Evolutionary conservation across 2,113 vertebrate species (phyloP).

Genomic region (Pachyramphus minor): DNA sequence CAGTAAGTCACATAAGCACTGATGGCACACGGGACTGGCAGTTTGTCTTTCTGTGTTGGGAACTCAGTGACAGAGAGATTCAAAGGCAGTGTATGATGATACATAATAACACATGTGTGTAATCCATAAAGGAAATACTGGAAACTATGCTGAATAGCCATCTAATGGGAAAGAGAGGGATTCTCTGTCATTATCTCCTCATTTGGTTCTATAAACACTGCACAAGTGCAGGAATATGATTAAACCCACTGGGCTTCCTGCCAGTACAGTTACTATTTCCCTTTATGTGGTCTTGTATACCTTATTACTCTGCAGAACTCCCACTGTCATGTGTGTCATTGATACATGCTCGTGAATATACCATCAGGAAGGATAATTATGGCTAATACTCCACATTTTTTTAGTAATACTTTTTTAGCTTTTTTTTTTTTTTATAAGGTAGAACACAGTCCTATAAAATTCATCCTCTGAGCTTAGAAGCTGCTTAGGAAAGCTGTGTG

Average conservation of each 20-base stretch:
- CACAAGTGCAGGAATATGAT: neutral
- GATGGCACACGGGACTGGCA: rapidly evolving
- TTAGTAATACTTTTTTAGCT: neutral
- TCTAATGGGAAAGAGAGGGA: neutral
- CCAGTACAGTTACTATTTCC: neutral
- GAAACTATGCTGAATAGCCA: neutral
- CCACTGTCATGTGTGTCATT: neutral
- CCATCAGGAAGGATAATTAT: neutral
- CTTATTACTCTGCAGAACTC: neutral
- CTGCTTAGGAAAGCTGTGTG: neutral
- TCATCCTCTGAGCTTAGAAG: neutral
- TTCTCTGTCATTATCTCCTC: neutral
- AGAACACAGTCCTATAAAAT: neutral
- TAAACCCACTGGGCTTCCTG: neutral
- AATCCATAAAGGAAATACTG: neutral
- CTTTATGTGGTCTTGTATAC: neutral
- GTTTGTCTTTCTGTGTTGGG: neutral
- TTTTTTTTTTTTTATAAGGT: neutral
- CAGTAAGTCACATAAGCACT: neutral
- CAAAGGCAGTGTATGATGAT: neutral
- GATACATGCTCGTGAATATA: neutral
- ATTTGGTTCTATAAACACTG: neutral
- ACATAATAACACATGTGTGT: neutral
- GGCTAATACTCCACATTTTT: neutral
- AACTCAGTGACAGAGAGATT: neutral